Evolutionary conservation across 2,888 invertebrate species (phyloP), one percentile per base, ranked within the genome.

Genomic region (Thymelicus lineola): DNA sequence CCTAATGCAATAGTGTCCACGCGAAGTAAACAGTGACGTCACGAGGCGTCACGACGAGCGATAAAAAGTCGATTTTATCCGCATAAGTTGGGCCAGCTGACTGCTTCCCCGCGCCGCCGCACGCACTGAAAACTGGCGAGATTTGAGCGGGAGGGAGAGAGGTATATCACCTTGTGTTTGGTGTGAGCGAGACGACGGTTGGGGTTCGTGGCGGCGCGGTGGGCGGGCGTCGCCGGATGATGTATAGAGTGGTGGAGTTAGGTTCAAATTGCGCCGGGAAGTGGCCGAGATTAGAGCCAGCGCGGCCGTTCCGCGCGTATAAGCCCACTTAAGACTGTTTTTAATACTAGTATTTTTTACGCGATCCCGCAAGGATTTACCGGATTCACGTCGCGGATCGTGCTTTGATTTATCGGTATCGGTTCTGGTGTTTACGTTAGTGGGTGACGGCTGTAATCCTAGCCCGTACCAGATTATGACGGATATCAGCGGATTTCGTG

Each of bases 211-310:
- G 76, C 84, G 85, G 86, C 90, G 88, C 90, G 87, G 92, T 94
- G 94, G 95, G 93, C 91, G 92, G 91, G 90, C 87, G 86, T 77
- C 85, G 84, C 84, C 86, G 86, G 94, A 95, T 95, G 95, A 95
- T 95, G 95, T 95, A 95, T 95, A 95, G 95, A 95, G 95, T 95
- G 94, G 94, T 94, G 95, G 95, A 95, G 95, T 95, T 95, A 95
- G 94, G 95, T 93, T 95, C 95, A 95, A 95, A 95, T 95, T 95
- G 95, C 95, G 95, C 91, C 95, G 95, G 95, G 95, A 95, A 95
- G 95, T 95, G 95, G 95, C 94, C 95, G 95, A 95, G 95, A 95
- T 95, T 95, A 95, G 95, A 95, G 95, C 88, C 88, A 88, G 86
- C 94, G 94, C 95, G 95, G 94, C 94, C 94, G 94, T 94, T 93